phyloP scores from a whole-genome alignment of 2,113 vertebrate species.

The Alethe diademata region DNA sequence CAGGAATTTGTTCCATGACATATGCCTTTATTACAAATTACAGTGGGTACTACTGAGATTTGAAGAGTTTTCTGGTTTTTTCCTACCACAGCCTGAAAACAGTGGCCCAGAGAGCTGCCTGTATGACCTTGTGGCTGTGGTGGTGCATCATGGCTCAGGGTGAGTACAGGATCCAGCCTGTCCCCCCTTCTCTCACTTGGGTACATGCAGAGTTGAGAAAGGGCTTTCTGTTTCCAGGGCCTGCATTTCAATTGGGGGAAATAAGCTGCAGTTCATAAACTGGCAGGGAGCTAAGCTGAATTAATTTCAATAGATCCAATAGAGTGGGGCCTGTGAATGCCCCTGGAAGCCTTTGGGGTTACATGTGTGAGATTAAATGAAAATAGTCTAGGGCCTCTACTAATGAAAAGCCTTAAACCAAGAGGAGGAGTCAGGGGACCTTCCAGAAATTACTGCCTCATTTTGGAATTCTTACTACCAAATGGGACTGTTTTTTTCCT shows the following conservation, averaged over 20 bases:
- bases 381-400: not conserved
- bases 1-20: fast-evolving
- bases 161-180: slow-evolving; percentile 69
- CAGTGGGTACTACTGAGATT: not conserved
- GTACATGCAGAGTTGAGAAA: not conserved
- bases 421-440: not conserved
- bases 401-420: not conserved
- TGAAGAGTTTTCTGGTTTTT: not conserved
- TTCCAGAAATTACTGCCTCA: not conserved
- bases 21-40: not conserved
- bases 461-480: not conserved
- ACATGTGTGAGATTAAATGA: not conserved
- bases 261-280: not conserved
- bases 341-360: not conserved
- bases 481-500: not conserved
- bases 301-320: not conserved
- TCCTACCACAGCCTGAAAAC: slow-evolving; percentile 83
- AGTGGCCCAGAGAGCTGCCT: slow-evolving; percentile 86
- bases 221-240: not conserved
- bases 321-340: not conserved
- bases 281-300: not conserved
- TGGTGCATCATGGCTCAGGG: slow-evolving; percentile 98
- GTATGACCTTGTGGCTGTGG: slow-evolving; percentile 92
- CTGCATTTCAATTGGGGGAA: not conserved
- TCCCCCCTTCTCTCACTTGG: not conserved